Conservation (phyloP, 1,140 invertebrate genomes). For the Lethrus apterus region DNA sequence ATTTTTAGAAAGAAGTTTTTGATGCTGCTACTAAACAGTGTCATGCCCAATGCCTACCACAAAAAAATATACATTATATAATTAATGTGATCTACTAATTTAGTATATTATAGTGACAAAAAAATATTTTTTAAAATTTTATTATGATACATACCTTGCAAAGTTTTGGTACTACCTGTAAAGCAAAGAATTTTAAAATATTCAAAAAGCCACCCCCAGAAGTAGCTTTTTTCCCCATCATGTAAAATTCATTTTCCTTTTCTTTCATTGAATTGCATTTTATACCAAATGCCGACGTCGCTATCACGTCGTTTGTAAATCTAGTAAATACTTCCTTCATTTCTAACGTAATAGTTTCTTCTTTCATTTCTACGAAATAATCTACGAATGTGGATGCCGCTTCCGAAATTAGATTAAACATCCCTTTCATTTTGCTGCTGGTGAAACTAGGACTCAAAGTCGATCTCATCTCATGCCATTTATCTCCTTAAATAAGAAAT, state of each 20-base stretch:
- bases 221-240: conserved; percentile 35
- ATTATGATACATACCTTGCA: too few relatives aligned
- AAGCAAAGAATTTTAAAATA: neutral
- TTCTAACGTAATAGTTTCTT: conserved; percentile 13
- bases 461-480: conserved; percentile 50
- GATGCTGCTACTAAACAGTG: conserved; percentile 22
- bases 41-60: conserved; percentile 24
- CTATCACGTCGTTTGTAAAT: conserved; percentile 44
- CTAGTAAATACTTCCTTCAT: conserved; percentile 31
- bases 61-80: neutral
- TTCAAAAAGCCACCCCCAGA: conserved; percentile 14
- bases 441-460: conserved; percentile 53
- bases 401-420: conserved; percentile 45
- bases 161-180: neutral
- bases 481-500: conserved; percentile 37
- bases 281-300: conserved; percentile 42
- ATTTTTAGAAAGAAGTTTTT: conserved; percentile 30
- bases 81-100: neutral
- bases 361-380: conserved; percentile 15
- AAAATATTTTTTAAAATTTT: too few relatives aligned
- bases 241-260: conserved; percentile 43
- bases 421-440: conserved; percentile 48
- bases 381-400: conserved; percentile 32
- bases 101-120: too few relatives aligned
- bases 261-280: conserved; percentile 40